A percentile compares a stretch with the other conserved stretches of the same genome.
Evolutionary conservation across 2,113 vertebrate species (phyloP).

Genomic region (Harpagus bidentatus): DNA sequence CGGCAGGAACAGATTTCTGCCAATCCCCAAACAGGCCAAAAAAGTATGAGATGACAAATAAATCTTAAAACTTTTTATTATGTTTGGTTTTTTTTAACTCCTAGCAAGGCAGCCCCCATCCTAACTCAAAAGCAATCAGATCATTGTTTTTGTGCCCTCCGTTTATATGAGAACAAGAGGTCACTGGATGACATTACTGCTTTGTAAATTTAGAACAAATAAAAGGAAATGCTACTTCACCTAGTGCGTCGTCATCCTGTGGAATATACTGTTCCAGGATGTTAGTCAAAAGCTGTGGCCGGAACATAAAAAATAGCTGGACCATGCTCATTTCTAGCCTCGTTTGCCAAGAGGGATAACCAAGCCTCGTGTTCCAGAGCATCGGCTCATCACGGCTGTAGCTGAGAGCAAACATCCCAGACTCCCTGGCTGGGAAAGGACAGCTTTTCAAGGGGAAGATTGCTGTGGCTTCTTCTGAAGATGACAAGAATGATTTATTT

Average conservation of each 20-base stretch:
- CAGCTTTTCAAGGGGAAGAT: not conserved
- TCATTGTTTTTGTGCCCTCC: not conserved
- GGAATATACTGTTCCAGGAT: constrained; percentile 58
- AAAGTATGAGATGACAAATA: constrained; percentile 9
- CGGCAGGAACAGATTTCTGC: not conserved
- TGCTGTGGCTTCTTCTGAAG: not conserved
- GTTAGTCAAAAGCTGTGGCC: constrained; percentile 26
- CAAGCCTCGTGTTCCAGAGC: not conserved
- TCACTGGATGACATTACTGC: constrained; percentile 45
- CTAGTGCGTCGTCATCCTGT: constrained; percentile 54
- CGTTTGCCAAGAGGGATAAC: not conserved
- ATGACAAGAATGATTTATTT: not conserved
- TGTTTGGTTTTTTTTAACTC: not conserved
- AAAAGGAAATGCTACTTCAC: constrained; percentile 62
- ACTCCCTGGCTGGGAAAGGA: not conserved
- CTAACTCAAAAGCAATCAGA: not conserved
- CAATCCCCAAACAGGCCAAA: not conserved
- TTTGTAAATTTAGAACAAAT: constrained; percentile 68
- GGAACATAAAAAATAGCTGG: constrained; percentile 20
- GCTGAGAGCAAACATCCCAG: not conserved
- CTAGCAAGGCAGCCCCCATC: not conserved
- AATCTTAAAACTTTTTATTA: not conserved
- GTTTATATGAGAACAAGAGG: constrained; percentile 45
- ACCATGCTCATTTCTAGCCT: not conserved
- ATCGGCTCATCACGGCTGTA: not conserved